Evolutionary conservation across 2,888 invertebrate genomes (phyloP).

Genomic region (Hofmannophila pseudospretella): DNA sequence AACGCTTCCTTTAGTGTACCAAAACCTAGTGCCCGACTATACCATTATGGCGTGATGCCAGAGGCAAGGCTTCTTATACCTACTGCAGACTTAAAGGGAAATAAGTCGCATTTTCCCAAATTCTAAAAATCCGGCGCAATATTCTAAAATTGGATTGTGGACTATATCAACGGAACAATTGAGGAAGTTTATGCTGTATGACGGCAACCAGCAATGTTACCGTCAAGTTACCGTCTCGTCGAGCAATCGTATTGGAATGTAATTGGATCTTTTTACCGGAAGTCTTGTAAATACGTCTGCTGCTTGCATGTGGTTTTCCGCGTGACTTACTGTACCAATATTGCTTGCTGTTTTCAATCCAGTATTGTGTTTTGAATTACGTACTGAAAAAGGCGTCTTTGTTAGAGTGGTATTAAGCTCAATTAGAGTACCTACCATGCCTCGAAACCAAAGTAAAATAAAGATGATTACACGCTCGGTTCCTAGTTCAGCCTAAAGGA

Average conservation of each 20-base stretch:
- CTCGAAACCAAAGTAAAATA: too few relatives aligned
- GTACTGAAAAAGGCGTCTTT: too few relatives aligned
- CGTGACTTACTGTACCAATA: background rate
- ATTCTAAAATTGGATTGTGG: conserved; percentile 37
- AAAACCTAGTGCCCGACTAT: conserved; percentile 41
- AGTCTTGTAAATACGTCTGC: background rate
- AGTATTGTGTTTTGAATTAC: too few relatives aligned
- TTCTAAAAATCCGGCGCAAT: conserved; percentile 44
- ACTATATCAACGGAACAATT: conserved; percentile 31
- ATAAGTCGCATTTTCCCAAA: conserved; percentile 58
- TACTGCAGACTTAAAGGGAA: conserved; percentile 35
- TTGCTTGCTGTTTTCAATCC: too few relatives aligned
- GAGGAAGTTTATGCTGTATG: conserved; percentile 47
- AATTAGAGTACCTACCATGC: too few relatives aligned
- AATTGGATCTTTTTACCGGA: conserved; percentile 13
- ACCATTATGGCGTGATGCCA: conserved; percentile 64
- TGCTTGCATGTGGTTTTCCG: too few relatives aligned
- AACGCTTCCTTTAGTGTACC: conserved; percentile 47
- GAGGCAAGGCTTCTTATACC: conserved; percentile 12
- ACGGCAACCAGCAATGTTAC: conserved; percentile 28
- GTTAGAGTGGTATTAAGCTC: too few relatives aligned
- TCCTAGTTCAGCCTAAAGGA: too few relatives aligned
- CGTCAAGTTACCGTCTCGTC: conserved; percentile 6
- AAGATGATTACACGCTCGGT: too few relatives aligned
- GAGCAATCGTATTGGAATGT: conserved; percentile 11